phyloP scores from a whole-genome alignment of 2,113 vertebrate species.

The Pycnonotus jocosus region DNA sequence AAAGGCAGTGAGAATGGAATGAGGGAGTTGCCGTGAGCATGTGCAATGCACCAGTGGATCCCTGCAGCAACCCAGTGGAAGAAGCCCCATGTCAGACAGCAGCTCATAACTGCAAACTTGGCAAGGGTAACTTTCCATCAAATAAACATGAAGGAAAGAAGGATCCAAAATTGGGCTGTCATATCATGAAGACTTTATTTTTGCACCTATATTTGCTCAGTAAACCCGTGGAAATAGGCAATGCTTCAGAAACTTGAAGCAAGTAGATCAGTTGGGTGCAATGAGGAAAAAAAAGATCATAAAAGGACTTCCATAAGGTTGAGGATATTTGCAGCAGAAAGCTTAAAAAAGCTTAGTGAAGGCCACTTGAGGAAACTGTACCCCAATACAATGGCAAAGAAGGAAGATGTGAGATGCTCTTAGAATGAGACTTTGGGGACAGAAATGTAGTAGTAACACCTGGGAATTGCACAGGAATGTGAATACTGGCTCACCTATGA shows the following conservation, averaged over 20 bases:
- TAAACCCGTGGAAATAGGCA: not conserved
- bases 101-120: not conserved
- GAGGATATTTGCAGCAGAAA: not conserved
- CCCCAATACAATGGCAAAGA: not conserved
- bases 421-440: not conserved
- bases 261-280: not conserved
- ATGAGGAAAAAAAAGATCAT: not conserved
- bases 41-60: not conserved
- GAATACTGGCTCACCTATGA: not conserved
- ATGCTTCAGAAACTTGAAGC: not conserved
- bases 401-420: not conserved
- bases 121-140: not conserved
- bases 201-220: not conserved
- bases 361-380: not conserved
- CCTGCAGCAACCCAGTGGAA: not conserved
- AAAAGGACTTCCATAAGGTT: not conserved
- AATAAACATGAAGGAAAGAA: not conserved
- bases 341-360: not conserved
- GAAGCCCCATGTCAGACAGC: accelerated
- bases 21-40: not conserved
- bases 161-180: not conserved
- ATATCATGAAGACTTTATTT: not conserved
- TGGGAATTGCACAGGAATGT: not conserved
- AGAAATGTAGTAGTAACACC: not conserved
- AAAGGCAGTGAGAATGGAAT: not conserved